Evolutionary conservation across 2,113 vertebrate genomes (phyloP), one percentile per base, ranked within the genome.

Genomic region (Emydura subglobosa): DNA sequence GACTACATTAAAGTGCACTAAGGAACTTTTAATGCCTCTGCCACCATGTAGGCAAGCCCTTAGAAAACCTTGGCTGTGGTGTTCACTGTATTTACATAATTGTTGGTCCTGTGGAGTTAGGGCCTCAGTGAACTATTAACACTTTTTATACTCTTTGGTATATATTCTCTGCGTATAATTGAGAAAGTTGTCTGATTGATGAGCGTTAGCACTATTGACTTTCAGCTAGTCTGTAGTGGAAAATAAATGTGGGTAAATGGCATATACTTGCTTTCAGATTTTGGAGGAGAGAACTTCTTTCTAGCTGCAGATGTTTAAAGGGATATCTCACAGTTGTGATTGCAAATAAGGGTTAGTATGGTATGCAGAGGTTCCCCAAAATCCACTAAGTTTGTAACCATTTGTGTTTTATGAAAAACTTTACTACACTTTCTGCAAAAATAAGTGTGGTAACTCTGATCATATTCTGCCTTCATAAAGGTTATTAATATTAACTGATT

Each of bases 11-110:
- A 68, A 68, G 61, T 7, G 3, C 17, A 21, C 34, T n/a, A 21
- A 68, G 34, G 31, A 61, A 61, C 29, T 14, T 61, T 4, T 31
- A 61, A 31, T 61, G 59, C 59, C 29, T 61, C 29, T 61, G 59
- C 59, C 13, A 16, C 31, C 29, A 7, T 29, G 27, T 31, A 61
- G 13, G 29, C 59, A 61, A 61, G 61, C 61, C 34, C 34, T 68
- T n/a, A 68, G 31, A 68, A 68, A 68, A 68, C 29, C 61, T 68
- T 68, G 61, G 34, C 31, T n/a, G 16, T 54, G 54, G 1, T 44
- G 72, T 76, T 86, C 27, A 7, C 19, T 85, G 1, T 0, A 0
- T 6, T 11, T 82, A 57, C 3, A 1, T 54, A 4, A 39, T 51
- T 5, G 50, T 51, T 85, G 31, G 10, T 92, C 49, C 39, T 78